These are phyloP conservation scores for Bucco capensis DNA, from an alignment of 2,113 vertebrate species.

Conservation along the genomic window DNA sequence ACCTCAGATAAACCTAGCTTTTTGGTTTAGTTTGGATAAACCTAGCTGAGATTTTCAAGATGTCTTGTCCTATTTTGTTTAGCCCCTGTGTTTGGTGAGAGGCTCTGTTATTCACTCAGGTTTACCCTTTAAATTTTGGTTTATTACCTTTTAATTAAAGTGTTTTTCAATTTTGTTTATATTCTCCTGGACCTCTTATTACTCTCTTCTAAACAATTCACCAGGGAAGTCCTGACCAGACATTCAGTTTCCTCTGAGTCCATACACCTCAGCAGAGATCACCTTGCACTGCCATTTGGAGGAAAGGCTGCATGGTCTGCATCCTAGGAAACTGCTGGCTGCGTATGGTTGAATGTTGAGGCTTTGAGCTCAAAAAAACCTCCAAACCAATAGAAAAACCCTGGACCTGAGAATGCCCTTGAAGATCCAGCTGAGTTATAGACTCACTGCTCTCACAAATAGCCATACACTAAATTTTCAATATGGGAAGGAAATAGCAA, in stretches of 20 bases:
- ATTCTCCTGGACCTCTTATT: not conserved
- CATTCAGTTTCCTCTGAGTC: not conserved
- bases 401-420: not conserved
- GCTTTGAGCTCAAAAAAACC: not conserved
- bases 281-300: not conserved
- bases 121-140: not conserved
- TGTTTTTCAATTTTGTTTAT: not conserved
- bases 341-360: not conserved
- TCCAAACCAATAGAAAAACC: no score
- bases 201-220: not conserved
- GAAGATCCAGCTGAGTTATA: not conserved
- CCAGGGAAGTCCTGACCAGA: not conserved
- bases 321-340: not conserved
- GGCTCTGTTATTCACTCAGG: not conserved
- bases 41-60: rapidly evolving
- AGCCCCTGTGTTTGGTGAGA: not conserved
- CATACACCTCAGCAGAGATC: not conserved
- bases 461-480: not conserved
- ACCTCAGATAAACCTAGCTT: not conserved
- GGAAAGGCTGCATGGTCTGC: not conserved
- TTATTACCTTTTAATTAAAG: not conserved
- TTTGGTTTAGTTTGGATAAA: no score
- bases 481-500: not conserved
- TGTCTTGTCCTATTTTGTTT: not conserved
- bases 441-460: not conserved